Percentiles rank a stretch among this genome's conserved stretches.
phyloP scores from a whole-genome alignment of 2,113 vertebrate genomes.

The Urocolius indicus region DNA sequence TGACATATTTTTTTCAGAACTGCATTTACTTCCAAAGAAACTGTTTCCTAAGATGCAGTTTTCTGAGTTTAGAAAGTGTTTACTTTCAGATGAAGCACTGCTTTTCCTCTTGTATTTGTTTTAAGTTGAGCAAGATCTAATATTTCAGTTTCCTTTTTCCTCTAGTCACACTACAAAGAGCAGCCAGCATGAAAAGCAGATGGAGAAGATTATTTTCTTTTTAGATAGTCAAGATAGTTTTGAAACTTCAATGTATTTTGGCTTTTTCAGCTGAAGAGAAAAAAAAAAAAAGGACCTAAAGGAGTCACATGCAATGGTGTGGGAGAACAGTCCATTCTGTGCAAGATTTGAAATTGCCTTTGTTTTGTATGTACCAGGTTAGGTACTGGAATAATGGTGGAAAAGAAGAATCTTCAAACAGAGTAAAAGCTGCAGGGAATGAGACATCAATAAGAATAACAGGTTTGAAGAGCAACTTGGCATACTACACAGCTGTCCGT shows the following conservation, averaged over 20 bases:
- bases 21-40: neutral
- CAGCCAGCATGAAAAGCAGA: neutral
- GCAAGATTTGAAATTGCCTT: neutral
- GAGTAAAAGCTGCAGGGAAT: constrained; percentile 87
- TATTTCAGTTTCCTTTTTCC: constrained; percentile 3
- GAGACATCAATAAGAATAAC: constrained; percentile 85
- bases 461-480: constrained; percentile 85
- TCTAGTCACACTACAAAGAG: neutral
- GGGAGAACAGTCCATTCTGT: neutral
- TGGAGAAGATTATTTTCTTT: neutral
- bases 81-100: neutral
- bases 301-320: neutral
- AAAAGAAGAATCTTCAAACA: constrained; percentile 87
- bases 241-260: neutral
- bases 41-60: neutral
- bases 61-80: neutral
- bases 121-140: neutral
- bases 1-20: neutral
- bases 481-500: constrained; percentile 87
- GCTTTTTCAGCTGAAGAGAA: neutral
- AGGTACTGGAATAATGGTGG: constrained; percentile 91
- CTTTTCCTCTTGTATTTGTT: neutral
- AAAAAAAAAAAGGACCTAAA: neutral
- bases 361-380: constrained; percentile 77
- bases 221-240: neutral